phyloP scores from a whole-genome alignment of 2,888 invertebrate species.

The Nemotelus pantherinus region DNA sequence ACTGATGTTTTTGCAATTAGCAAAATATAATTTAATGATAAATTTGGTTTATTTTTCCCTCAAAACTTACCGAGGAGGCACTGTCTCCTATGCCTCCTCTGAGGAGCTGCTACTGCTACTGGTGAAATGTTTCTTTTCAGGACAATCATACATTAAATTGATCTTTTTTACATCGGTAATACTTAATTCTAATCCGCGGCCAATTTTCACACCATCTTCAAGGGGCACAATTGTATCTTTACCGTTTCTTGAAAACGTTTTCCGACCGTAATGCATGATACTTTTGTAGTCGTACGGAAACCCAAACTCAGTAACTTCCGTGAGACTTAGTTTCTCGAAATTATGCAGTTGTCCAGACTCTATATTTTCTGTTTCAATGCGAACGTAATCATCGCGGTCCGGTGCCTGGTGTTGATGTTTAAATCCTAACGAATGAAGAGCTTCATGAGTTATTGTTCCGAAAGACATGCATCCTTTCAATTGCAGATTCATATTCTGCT shows the following conservation, averaged over 20 bases:
- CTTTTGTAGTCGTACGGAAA: constrained; percentile 79
- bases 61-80: no score
- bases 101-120: no score
- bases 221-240: constrained; percentile 73
- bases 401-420: constrained; percentile 82
- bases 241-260: constrained; percentile 77
- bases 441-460: constrained; percentile 76
- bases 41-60: no score
- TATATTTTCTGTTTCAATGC: constrained; percentile 65
- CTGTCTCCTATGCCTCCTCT: no score
- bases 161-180: constrained; percentile 56
- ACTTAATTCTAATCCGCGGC: constrained; percentile 58
- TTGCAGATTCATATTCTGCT: constrained; percentile 58
- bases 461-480: constrained; percentile 60
- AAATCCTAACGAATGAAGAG: constrained; percentile 82
- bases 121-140: background rate
- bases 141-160: constrained; percentile 60
- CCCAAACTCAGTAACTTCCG: constrained; percentile 70
- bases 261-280: constrained; percentile 81
- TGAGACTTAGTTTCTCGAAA: constrained; percentile 72
- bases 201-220: constrained; percentile 54
- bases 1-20: no score
- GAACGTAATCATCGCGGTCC: constrained; percentile 76
- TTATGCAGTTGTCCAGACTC: constrained; percentile 70
- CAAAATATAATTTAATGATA: no score